phyloP scores from a whole-genome alignment of 1,140 invertebrate species.

The Drosophila auraria region DNA sequence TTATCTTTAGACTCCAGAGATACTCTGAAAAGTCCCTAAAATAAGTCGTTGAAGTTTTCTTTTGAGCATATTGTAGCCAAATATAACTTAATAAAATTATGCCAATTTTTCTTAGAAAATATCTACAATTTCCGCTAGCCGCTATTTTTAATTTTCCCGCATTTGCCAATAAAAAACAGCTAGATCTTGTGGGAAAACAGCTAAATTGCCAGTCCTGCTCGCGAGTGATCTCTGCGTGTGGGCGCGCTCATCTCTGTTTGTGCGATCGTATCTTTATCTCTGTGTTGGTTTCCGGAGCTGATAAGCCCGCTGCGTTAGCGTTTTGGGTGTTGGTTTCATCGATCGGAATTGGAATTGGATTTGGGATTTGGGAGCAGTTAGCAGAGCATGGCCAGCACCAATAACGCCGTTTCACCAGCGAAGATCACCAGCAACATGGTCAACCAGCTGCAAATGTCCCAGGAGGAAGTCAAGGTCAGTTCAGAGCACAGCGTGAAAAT shows the following conservation, averaged over 20 bases:
- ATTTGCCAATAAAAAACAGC: too few species aligned
- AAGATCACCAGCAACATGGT: constrained; percentile 65
- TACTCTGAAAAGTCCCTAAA: too few species aligned
- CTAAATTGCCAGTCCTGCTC: too few species aligned
- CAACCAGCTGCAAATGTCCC: constrained; percentile 35
- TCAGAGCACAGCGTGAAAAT: not conserved
- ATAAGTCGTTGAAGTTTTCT: too few species aligned
- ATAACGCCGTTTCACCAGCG: not conserved
- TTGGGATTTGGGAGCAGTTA: not conserved
- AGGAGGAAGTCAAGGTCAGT: constrained; percentile 25
- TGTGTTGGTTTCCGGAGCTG: constrained; percentile 25
- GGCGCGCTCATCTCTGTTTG: constrained; percentile 4
- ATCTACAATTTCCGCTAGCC: too few species aligned
- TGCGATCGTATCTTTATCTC: constrained; percentile 14
- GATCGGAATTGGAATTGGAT: constrained; percentile 3
- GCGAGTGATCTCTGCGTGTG: constrained; percentile 8
- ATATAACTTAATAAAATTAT: too few species aligned
- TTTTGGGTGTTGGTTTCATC: constrained; percentile 1
- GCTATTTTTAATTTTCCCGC: too few species aligned
- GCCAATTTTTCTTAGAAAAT: too few species aligned
- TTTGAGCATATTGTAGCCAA: too few species aligned
- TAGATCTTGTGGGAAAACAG: too few species aligned
- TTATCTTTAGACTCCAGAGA: too few species aligned
- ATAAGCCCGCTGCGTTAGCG: constrained; percentile 28
- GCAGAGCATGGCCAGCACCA: constrained; percentile 48